Evolutionary conservation across 2,113 vertebrate species (phyloP).

Genomic region (Pterophyllum scalare): DNA sequence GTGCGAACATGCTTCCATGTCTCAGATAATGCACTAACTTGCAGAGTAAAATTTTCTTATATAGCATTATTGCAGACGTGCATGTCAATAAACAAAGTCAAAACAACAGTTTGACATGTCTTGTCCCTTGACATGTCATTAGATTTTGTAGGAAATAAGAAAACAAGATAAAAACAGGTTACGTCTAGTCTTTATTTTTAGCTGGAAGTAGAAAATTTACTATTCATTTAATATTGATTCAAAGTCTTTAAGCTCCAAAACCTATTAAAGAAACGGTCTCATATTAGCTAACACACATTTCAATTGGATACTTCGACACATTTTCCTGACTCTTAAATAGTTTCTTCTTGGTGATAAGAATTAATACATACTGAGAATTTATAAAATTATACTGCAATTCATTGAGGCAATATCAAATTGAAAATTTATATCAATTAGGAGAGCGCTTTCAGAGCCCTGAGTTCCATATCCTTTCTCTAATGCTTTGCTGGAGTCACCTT

Average conservation of each 20-base stretch:
- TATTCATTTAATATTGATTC: constrained; percentile 15
- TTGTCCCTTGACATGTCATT: not conserved
- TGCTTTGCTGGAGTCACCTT: constrained; percentile 60
- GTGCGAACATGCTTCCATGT: not conserved
- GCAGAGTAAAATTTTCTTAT: not conserved
- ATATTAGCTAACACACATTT: not conserved
- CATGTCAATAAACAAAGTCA: not conserved
- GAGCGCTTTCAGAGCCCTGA: constrained; percentile 31
- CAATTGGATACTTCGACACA: not conserved
- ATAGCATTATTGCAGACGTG: not conserved
- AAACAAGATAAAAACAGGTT: not conserved
- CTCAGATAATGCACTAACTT: not conserved
- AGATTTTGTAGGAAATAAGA: not conserved
- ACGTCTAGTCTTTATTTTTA: not conserved
- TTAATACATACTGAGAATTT: constrained; percentile 24
- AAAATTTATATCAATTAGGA: constrained; percentile 55
- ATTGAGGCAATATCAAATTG: constrained; percentile 36
- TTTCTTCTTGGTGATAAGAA: constrained; percentile 24
- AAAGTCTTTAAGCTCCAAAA: constrained; percentile 11
- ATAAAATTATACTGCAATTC: constrained; percentile 26
- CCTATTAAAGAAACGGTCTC: not conserved
- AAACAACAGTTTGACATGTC: not conserved
- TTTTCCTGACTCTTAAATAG: constrained; percentile 14
- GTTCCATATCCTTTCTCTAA: constrained; percentile 37
- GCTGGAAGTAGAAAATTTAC: not conserved